Percentiles rank a stretch among this genome's conserved stretches.
phyloP scores from a whole-genome alignment of 53 echinoderm and acorn worm genomes.

The Paelopatides confundens region DNA sequence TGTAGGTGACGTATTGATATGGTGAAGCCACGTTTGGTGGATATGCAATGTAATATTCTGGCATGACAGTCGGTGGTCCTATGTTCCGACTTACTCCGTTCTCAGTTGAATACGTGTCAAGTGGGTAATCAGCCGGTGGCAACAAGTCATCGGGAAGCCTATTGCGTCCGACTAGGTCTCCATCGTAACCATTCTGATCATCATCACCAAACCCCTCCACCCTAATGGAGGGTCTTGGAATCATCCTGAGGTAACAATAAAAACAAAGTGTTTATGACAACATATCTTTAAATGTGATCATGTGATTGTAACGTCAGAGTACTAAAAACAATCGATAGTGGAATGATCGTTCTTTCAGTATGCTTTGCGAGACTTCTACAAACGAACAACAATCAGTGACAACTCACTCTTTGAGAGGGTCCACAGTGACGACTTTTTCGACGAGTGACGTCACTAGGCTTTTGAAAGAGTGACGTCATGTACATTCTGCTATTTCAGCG shows the following conservation, averaged over 20 bases:
- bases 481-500: no score
- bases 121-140: slow-evolving; percentile 22
- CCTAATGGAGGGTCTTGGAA: slow-evolving; percentile 22
- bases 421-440: no score
- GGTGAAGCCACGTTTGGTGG: neutral
- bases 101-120: neutral
- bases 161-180: neutral
- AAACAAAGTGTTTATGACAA: neutral
- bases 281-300: neutral
- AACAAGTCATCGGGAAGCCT: neutral
- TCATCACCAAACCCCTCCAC: neutral
- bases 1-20: neutral
- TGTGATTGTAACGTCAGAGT: no score
- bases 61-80: no score
- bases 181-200: neutral
- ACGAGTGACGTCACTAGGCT: no score
- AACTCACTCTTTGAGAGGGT: no score
- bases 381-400: no score
- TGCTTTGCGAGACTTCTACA: no score
- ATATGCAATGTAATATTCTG: neutral
- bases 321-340: no score
- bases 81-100: neutral
- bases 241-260: neutral
- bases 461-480: no score
- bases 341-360: no score